Base-by-base conservation (phyloP, 2,888 invertebrate species). In the Tenodera sinensis region DNA sequence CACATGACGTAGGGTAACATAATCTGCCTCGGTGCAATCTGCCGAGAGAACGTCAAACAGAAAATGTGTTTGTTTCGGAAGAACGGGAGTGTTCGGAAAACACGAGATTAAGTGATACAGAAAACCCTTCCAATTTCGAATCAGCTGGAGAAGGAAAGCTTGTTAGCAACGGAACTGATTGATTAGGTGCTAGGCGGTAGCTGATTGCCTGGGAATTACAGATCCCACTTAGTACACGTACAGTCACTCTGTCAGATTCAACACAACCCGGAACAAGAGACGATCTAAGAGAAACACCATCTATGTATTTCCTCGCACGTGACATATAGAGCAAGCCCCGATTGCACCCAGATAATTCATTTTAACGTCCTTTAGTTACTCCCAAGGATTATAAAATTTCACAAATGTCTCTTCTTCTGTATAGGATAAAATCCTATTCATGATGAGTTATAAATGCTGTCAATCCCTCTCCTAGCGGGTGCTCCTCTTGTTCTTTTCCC, bases 131-230 rank as follows among this genome's bases (percentile, higher is more conserved):
- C 54, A 71, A 71, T 71, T 71, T 71, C 54, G 20, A 71, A 7
- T 88, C 54, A 15, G 71, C 83, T 27, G 28, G 54, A 28, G 28
- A 30, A 12, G 81, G 71, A 81, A 84, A 89, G 89, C 89, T 83
- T 86, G 89, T 89, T 86, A 83, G 47, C 83, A 83, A 30, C 47
- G 25, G 25, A 28, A 54, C 83, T 87, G 89, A 89, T 86, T 89
- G 89, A 89, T 89, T 86, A 83, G 89, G 87, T 30, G 86, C 83
- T 89, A 86, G 86, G 81, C 86, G 54, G 86, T 81, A 28, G 71
- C 86, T 71, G 86, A 86, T 86, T 86, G 86, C 81, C 86, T 28
- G 86, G 86, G 85, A 42, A 86, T 84, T 84, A 84, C 84, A 30
- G 34, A 71, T 71, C 84, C 34, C 84, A 84, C n/a, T 85, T 71